Conservation (phyloP, 1,140 invertebrate genomes). For the Drosophila bifasciata region DNA sequence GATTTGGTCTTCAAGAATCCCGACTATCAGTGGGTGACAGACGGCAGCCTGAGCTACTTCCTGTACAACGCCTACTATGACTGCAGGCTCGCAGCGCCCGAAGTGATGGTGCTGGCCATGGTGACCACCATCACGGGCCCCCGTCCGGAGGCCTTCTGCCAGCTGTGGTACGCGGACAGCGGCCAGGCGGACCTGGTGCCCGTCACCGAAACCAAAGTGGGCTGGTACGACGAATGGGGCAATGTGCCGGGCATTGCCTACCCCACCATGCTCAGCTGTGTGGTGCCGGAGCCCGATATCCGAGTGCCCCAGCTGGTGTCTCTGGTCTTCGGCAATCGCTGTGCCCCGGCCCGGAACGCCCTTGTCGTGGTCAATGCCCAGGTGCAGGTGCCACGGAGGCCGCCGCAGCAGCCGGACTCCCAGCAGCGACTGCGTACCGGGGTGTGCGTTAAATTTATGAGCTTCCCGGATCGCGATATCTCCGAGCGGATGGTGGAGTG, state of each 20-base stretch:
- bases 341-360: slow-evolving; percentile 92
- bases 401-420: slow-evolving; percentile 67
- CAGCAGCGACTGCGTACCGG: slow-evolving; percentile 88
- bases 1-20: slow-evolving; percentile 12
- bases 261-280: slow-evolving; percentile 91
- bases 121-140: slow-evolving; percentile 91
- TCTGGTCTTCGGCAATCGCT: slow-evolving; percentile 87
- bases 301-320: slow-evolving; percentile 50
- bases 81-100: slow-evolving; percentile 88
- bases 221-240: slow-evolving; percentile 95
- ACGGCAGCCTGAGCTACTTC: slow-evolving; percentile 38
- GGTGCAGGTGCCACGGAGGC: slow-evolving; percentile 69
- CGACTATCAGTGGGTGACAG: slow-evolving; percentile 23
- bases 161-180: slow-evolving; percentile 93
- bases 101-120: slow-evolving; percentile 93
- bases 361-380: slow-evolving; percentile 89
- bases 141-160: slow-evolving; percentile 85
- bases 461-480: slow-evolving; percentile 93
- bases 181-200: slow-evolving; percentile 89
- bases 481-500: slow-evolving; percentile 95
- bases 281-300: slow-evolving; percentile 38
- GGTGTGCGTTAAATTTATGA: slow-evolving; percentile 95
- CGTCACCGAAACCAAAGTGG: slow-evolving; percentile 92
- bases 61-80: slow-evolving; percentile 90
- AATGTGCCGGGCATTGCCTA: slow-evolving; percentile 93